A percentile compares a stretch with the other conserved stretches of the same genome.
Evolutionary conservation across 2,888 invertebrate species (phyloP).

Genomic region (Plebejus melissa): DNA sequence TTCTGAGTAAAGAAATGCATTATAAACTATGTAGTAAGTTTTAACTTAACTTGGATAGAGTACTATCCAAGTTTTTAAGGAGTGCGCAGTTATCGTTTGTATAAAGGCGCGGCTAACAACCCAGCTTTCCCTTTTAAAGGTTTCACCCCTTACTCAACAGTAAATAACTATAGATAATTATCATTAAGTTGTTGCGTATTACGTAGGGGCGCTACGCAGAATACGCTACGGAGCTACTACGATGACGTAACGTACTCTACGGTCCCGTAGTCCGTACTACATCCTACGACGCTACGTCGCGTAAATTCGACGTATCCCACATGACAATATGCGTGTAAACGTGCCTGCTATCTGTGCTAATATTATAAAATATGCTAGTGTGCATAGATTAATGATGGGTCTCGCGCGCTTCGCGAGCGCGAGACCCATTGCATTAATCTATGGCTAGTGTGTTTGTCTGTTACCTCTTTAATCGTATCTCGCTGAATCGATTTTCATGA

Average conservation of each 20-base stretch:
- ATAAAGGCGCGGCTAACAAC: slow-evolving; percentile 12
- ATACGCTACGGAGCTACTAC: slow-evolving; percentile 5
- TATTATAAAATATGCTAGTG: not conserved
- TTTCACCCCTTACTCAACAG: slow-evolving; percentile 6
- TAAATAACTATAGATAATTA: slow-evolving; percentile 8
- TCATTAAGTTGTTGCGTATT: slow-evolving; percentile 13
- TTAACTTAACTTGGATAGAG: too few relatives aligned
- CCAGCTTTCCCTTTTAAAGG: slow-evolving; percentile 8
- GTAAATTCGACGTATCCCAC: not conserved
- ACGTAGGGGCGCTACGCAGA: slow-evolving; percentile 4
- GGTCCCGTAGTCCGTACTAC: not conserved
- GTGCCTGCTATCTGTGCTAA: not conserved
- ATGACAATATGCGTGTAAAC: not conserved
- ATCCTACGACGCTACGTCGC: not conserved
- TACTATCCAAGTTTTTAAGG: not conserved
- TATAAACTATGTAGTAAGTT: too few relatives aligned
- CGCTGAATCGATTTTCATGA: too few relatives aligned
- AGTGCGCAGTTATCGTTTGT: not conserved
- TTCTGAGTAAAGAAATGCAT: not conserved
- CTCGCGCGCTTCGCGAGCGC: too few relatives aligned
- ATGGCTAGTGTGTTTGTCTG: not conserved
- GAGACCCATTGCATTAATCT: too few relatives aligned
- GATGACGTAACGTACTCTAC: not conserved
- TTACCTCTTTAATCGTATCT: not conserved
- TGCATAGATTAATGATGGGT: too few relatives aligned